These are phyloP conservation scores for Glandiceps talaboti DNA, from an alignment of 53 echinoderm and acorn worm genomes.

Conservation along the genomic window DNA sequence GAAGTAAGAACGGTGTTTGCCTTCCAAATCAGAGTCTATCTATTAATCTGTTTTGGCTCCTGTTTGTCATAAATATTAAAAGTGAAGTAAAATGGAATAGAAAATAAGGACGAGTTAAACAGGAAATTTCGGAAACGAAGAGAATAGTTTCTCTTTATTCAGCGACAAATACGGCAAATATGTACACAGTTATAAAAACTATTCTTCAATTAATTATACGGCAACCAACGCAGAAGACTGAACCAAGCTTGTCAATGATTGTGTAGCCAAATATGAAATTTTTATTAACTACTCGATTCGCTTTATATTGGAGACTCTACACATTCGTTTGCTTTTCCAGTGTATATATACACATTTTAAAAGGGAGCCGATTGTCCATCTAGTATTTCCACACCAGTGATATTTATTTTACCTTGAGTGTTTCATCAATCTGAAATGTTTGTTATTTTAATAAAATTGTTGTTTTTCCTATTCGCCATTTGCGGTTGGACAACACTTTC, in stretches of 20 bases:
- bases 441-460: neutral
- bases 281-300: neutral
- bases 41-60: neutral
- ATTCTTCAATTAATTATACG: neutral
- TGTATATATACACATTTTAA: neutral
- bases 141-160: neutral
- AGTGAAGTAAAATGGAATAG: neutral
- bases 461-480: neutral
- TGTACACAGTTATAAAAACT: neutral
- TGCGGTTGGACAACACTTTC: neutral
- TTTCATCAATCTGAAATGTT: neutral
- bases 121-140: neutral
- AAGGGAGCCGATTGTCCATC: neutral
- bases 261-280: neutral
- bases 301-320: neutral
- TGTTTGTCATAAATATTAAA: neutral
- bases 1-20: too few species aligned
- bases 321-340: neutral
- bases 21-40: neutral
- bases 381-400: neutral
- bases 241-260: neutral
- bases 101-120: neutral
- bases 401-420: neutral
- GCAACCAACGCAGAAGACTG: neutral
- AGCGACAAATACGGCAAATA: neutral